phyloP scores from a whole-genome alignment of 2,797 vertebrate genomes.

The Phrynocephalus guinanensis region DNA sequence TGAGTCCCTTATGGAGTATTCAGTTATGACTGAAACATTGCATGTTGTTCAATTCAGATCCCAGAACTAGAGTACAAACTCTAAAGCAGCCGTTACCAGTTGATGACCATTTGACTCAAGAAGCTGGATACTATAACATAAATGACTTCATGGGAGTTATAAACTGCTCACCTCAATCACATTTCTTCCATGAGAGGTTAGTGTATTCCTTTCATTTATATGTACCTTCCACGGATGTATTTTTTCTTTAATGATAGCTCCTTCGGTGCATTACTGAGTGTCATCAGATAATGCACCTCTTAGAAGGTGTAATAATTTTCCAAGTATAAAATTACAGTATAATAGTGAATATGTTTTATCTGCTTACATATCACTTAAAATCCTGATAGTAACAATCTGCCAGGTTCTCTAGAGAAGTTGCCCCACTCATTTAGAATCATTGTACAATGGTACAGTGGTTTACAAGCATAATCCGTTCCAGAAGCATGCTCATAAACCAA shows the following conservation, averaged over 20 bases:
- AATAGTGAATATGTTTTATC: too few species aligned
- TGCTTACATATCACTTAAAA: too few species aligned
- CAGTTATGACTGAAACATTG: background rate
- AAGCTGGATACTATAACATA: conserved; percentile 2
- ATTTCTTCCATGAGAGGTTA: conserved; percentile 8
- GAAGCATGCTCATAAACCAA: too few species aligned
- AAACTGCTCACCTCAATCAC: background rate
- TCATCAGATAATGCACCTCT: too few species aligned
- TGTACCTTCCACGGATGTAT: background rate
- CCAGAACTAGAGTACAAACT: background rate
- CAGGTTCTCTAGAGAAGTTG: too few species aligned
- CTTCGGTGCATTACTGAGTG: background rate
- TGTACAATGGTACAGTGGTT: too few species aligned
- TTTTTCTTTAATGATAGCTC: conserved; percentile 5
- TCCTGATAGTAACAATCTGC: too few species aligned
- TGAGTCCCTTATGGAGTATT: background rate
- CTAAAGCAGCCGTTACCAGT: conserved; percentile 2
- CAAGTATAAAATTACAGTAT: too few species aligned
- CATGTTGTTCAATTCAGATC: conserved; percentile 24
- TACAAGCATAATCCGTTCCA: too few species aligned
- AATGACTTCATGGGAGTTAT: background rate
- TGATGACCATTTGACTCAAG: background rate
- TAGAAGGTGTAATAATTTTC: too few species aligned
- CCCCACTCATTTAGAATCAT: too few species aligned
- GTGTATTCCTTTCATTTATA: background rate